Evolutionary conservation across 1,140 invertebrate species (phyloP).

Genomic region (Solenopsis invicta): DNA sequence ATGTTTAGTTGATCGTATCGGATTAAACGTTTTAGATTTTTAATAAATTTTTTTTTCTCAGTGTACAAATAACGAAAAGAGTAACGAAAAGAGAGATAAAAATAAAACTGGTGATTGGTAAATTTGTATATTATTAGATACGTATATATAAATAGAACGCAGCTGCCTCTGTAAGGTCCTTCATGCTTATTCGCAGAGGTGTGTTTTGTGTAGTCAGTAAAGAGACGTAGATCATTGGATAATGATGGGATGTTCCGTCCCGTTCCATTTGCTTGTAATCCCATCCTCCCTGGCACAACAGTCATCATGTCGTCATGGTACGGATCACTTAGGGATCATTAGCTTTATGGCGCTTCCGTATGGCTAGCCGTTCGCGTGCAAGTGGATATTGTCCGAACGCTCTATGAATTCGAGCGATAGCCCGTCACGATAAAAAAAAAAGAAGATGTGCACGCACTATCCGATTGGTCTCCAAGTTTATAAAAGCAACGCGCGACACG

Average conservation of each 20-base stretch:
- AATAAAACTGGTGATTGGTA: background rate
- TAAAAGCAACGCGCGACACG: background rate
- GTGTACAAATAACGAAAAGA: background rate
- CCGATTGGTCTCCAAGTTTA: background rate
- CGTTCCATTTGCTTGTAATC: slow-evolving; percentile 78
- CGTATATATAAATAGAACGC: background rate
- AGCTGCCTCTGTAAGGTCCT: slow-evolving; percentile 10
- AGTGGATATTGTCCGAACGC: slow-evolving; percentile 62
- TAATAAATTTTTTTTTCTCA: no score
- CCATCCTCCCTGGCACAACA: slow-evolving; percentile 76
- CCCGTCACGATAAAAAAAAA: background rate
- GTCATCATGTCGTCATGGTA: slow-evolving; percentile 78
- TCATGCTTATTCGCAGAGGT: slow-evolving; percentile 58
- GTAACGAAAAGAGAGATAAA: slow-evolving; percentile 6
- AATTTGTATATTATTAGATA: background rate
- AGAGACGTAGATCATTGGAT: slow-evolving; percentile 80
- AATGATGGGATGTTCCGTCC: slow-evolving; percentile 81
- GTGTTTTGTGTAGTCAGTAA: slow-evolving; percentile 71
- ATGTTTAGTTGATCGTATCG: no score
- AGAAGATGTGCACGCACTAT: background rate
- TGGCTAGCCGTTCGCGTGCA: slow-evolving; percentile 71
- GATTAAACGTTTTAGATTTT: no score
- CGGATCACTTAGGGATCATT: slow-evolving; percentile 79
- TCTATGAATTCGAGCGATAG: slow-evolving; percentile 10
- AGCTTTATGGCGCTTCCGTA: slow-evolving; percentile 78